These are phyloP conservation scores for Thalassarche chlororhynchos DNA, from an alignment of 2,113 vertebrate genomes.

Conservation along the genomic window DNA sequence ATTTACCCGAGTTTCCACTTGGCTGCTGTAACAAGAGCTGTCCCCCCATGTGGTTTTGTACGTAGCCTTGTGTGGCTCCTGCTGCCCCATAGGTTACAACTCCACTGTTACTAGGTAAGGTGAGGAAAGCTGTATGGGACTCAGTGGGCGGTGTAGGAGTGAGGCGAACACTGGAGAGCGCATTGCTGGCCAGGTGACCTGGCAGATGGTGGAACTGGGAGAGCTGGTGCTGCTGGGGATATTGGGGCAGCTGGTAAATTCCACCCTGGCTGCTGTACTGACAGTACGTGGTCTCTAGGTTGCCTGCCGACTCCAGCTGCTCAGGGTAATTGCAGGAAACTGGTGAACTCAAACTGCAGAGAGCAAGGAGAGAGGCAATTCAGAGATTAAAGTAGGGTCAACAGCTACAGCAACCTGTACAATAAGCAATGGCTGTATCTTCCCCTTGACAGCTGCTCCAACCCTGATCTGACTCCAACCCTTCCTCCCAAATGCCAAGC, in stretches of 20 bases:
- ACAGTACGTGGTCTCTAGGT: conserved; percentile 69
- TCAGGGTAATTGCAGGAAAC: conserved; percentile 70
- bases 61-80: conserved; percentile 61
- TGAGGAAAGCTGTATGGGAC: conserved; percentile 70
- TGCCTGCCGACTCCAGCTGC: conserved; percentile 34
- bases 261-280: conserved; percentile 71
- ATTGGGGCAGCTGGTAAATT: conserved; percentile 48
- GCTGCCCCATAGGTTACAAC: conserved; percentile 62
- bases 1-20: conserved; percentile 54
- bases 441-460: neutral
- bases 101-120: conserved; percentile 57
- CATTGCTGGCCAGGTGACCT: conserved; percentile 54
- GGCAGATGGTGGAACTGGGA: conserved; percentile 71
- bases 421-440: neutral
- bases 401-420: neutral
- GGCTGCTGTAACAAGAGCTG: conserved; percentile 78
- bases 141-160: conserved; percentile 72
- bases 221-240: conserved; percentile 31
- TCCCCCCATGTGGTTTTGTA: conserved; percentile 50
- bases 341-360: conserved; percentile 13
- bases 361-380: neutral
- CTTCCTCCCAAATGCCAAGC: neutral
- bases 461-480: neutral
- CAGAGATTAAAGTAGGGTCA: neutral
- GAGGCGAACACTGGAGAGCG: conserved; percentile 64